Conservation (phyloP, 2,113 vertebrate species). For the Ramphastos sulfuratus region DNA sequence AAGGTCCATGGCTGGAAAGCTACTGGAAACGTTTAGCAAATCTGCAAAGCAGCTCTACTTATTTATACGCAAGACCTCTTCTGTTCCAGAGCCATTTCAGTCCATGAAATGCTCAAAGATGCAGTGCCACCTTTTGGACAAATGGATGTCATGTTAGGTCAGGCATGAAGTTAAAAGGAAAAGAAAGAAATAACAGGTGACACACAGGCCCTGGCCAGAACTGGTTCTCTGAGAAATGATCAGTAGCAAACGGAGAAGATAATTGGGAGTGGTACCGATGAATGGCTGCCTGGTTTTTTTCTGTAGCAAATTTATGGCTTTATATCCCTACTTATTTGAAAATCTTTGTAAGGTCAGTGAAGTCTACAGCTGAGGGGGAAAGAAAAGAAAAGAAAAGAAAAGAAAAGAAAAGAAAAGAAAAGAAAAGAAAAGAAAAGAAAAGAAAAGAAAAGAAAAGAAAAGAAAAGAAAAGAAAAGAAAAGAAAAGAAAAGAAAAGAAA, state of each 20-base stretch:
- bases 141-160: not conserved
- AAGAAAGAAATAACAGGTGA: not conserved
- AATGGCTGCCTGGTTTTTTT: not conserved
- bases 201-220: not conserved
- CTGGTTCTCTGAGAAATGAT: not conserved
- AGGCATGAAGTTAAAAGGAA: not conserved
- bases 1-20: not conserved
- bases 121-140: conserved; percentile 71
- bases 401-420: too few species aligned
- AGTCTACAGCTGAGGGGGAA: not conserved
- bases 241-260: not conserved
- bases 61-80: not conserved
- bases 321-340: not conserved
- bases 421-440: too few species aligned
- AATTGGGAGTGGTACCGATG: not conserved
- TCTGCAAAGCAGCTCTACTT: not conserved
- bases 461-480: too few species aligned
- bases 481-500: too few species aligned
- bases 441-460: too few species aligned
- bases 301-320: not conserved
- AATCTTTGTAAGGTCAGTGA: not conserved
- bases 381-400: not conserved
- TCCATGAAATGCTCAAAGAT: conserved; percentile 58
- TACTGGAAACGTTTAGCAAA: not conserved
- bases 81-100: not conserved